Conservation (phyloP, 2,113 vertebrate genomes). For the Cygnus atratus region DNA sequence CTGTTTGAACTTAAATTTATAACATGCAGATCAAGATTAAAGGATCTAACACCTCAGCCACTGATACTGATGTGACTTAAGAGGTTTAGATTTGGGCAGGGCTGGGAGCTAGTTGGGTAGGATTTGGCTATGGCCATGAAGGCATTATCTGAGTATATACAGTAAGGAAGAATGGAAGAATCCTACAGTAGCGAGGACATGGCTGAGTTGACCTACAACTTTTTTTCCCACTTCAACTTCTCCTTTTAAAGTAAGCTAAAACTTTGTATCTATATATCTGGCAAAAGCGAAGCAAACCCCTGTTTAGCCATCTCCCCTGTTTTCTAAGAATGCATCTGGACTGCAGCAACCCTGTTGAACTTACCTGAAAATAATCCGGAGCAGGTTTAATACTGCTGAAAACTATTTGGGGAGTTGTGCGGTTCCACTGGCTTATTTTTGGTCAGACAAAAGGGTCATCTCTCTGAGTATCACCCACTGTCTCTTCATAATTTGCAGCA, state of each 20-base stretch:
- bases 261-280: too few relatives aligned
- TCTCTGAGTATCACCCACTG: neutral
- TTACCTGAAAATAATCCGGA: neutral
- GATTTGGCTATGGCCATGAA: neutral
- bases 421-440: neutral
- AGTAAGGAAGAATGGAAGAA: neutral
- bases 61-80: neutral
- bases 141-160: neutral
- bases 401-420: fast-evolving
- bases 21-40: neutral
- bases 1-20: neutral
- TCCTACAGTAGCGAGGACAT: neutral
- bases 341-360: neutral
- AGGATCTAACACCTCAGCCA: neutral
- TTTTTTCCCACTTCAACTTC: neutral
- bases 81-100: neutral
- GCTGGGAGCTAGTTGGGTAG: neutral
- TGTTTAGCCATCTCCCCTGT: neutral
- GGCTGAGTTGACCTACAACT: neutral
- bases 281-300: too few relatives aligned
- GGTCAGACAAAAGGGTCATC: neutral
- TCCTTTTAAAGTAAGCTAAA: neutral
- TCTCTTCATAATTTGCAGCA: constrained; percentile 76
- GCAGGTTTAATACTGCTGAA: neutral
- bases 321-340: neutral